These are phyloP conservation scores for Drosophila obscura DNA, from an alignment of 1,140 invertebrate species.

Conservation along the genomic window DNA sequence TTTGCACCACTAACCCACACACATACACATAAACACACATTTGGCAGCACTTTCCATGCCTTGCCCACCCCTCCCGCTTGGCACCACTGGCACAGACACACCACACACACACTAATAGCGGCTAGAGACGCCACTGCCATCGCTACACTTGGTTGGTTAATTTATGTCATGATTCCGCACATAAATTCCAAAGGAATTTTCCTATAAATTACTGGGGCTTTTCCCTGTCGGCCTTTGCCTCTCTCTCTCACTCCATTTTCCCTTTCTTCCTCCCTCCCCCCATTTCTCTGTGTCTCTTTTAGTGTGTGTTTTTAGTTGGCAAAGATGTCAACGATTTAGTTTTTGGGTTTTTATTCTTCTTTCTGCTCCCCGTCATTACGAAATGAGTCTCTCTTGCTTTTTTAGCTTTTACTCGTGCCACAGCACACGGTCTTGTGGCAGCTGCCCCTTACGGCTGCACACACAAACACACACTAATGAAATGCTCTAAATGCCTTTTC, in stretches of 20 bases:
- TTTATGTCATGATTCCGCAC: slow-evolving; percentile 78
- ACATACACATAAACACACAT: slow-evolving; percentile 23
- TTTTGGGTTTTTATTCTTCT: slow-evolving; percentile 32
- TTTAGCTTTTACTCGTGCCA: slow-evolving; percentile 15
- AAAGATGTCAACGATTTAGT: slow-evolving; percentile 66
- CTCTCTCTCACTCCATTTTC: slow-evolving; percentile 15
- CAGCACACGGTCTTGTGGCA: slow-evolving; percentile 14
- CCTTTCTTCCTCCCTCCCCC: too few relatives aligned
- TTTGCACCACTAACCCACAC: slow-evolving; percentile 67
- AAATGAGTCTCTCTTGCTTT: slow-evolving; percentile 59
- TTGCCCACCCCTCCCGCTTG: not conserved
- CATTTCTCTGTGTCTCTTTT: slow-evolving; percentile 1
- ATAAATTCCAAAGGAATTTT: slow-evolving; percentile 73
- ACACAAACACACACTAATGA: slow-evolving; percentile 53
- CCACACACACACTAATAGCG: slow-evolving; percentile 26
- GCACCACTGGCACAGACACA: slow-evolving; percentile 10
- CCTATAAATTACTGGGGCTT: slow-evolving; percentile 69
- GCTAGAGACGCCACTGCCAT: too few relatives aligned
- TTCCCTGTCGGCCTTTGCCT: slow-evolving; percentile 42
- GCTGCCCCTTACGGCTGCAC: slow-evolving; percentile 3
- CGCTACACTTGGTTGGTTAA: slow-evolving; percentile 59
- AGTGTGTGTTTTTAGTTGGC: slow-evolving; percentile 47
- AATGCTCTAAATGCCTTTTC: slow-evolving; percentile 45
- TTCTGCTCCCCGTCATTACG: slow-evolving; percentile 53
- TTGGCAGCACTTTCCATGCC: not conserved